Percentiles rank a stretch among this genome's conserved stretches.
Evolutionary conservation across 1,140 invertebrate species (phyloP).

Genomic region (Pentalonia nigronervosa): DNA sequence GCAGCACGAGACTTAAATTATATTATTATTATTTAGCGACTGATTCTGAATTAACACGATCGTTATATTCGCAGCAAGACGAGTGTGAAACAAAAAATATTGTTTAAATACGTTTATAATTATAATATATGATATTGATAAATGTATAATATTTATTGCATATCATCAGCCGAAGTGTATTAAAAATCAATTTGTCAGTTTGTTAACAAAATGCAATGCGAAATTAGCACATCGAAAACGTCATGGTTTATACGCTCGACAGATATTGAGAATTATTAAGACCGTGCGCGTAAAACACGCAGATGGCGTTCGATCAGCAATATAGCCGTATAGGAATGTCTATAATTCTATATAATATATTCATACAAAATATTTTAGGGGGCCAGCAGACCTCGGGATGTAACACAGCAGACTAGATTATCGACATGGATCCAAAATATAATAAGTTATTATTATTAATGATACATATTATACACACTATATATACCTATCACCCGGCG

Average conservation of each 20-base stretch:
- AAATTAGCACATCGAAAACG: neutral
- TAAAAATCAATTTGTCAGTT: neutral
- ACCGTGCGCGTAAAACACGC: neutral
- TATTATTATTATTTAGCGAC: neutral
- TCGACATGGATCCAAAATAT: neutral
- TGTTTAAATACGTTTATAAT: neutral
- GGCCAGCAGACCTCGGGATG: neutral
- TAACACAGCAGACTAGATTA: neutral
- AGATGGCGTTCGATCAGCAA: neutral
- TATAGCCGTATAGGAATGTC: neutral
- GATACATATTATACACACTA: neutral
- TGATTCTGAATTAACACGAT: neutral
- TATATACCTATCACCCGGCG: no score
- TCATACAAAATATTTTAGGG: neutral
- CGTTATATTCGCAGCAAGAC: neutral
- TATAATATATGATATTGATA: neutral
- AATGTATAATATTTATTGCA: neutral
- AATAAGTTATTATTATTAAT: neutral
- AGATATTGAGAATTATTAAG: conserved; percentile 3
- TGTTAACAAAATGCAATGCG: neutral
- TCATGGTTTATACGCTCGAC: neutral
- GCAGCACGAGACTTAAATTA: neutral
- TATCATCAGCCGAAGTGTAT: neutral
- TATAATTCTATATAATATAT: neutral
- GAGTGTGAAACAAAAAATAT: neutral